Conservation (phyloP, 2,888 invertebrate genomes). For the Drosophila anomalipes region DNA sequence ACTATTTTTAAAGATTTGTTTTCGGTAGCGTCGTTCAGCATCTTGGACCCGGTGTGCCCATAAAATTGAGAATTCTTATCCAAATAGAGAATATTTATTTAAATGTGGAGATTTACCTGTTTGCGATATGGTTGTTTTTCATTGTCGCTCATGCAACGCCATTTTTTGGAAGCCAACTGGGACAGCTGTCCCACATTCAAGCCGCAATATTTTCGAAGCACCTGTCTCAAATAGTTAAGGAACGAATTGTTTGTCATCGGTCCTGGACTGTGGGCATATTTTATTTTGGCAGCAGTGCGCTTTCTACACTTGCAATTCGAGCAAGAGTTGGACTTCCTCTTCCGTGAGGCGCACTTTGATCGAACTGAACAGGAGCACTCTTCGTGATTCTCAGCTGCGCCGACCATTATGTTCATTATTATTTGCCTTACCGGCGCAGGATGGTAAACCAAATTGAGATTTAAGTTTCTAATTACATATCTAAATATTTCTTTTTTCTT, state of each 20-base stretch:
- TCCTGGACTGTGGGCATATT: neutral
- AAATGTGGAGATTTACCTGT: neutral
- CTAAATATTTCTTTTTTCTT: neutral
- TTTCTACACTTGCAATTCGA: neutral
- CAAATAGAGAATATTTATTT: neutral
- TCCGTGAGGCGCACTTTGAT: neutral
- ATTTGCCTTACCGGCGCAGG: neutral
- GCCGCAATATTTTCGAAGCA: neutral
- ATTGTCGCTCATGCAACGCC: neutral
- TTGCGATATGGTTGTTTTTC: accelerated
- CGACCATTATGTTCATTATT: neutral
- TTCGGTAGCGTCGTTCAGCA: accelerated
- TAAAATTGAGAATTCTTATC: neutral
- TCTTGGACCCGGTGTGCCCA: neutral
- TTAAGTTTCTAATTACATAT: neutral
- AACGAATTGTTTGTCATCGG: neutral
- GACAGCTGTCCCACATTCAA: neutral
- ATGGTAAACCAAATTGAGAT: neutral
- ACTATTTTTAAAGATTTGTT: neutral
- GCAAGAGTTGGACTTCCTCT: neutral
- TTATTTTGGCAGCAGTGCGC: neutral
- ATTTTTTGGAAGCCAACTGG: accelerated
- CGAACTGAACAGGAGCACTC: neutral
- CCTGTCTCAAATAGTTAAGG: neutral
- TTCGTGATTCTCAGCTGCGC: neutral